Evolutionary conservation across 2,797 vertebrate species (phyloP), one percentile per base, ranked within the genome.

Genomic region (Sebastes oblongus): DNA sequence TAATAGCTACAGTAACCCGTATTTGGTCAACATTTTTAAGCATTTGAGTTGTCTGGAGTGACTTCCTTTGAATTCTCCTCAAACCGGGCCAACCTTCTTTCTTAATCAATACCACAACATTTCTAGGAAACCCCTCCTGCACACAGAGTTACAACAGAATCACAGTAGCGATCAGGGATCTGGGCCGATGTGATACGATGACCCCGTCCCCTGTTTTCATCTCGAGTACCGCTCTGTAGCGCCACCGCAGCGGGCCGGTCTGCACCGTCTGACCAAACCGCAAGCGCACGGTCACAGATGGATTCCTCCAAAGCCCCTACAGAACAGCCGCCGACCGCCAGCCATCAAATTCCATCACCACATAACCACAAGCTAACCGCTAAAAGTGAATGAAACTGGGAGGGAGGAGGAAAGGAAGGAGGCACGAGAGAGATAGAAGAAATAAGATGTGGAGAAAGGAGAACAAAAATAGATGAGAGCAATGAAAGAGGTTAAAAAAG

Each of bases 261-360:
- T 87, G 75, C 71, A 72, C 56, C 62, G n/a, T 86, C 88, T 82
- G 85, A 90, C 86, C 83, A 86, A 85, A 93, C 90, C 83, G 77
- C 92, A 89, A 88, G 78, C 75, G 62, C 86, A 69, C 70, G 66
- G 88, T 93, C 90, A 92, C 89, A 92, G 86, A 90, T 87, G 87
- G 81, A 89, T 91, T 94, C 88, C 89, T 87, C 84, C 77, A 86
- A 80, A 89, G 89, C 89, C 90, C 82, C 86, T 71, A 64, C 72
- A 91, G 86, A 86, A 85, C 86, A 87, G 88, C 87, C 55, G 84
- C 83, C 83, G 56, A 88, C 88, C 85, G 42, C 86, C 80, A 88
- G 78, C 83, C 90, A 91, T 92, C 90, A 86, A 54, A 89, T 87
- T 66, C 85, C 85, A 87, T 80, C 89, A 82, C 90, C 90, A 91